Evolutionary conservation across 2,888 invertebrate genomes (phyloP).

Genomic region (Celastrina argiolus): DNA sequence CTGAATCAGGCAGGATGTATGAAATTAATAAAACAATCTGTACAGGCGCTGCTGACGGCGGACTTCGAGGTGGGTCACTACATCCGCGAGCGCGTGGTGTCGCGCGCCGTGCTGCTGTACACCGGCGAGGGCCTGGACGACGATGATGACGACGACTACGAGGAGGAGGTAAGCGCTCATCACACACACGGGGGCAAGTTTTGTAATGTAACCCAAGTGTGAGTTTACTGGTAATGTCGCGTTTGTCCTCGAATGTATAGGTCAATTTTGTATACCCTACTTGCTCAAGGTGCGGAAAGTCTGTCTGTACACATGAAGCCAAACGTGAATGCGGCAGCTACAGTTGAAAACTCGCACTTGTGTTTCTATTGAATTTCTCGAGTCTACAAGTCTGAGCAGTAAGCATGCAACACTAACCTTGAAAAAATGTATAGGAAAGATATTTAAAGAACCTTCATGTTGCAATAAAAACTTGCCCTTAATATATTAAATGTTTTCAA

Average conservation of each 20-base stretch:
- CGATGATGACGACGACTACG: slow-evolving; percentile 86
- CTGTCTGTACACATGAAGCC: no score
- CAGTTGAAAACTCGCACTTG: neutral
- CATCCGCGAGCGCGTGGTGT: slow-evolving; percentile 96
- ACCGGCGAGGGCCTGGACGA: slow-evolving; percentile 93
- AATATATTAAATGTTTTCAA: neutral
- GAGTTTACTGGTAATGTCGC: neutral
- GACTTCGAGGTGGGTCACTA: slow-evolving; percentile 99
- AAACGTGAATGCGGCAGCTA: neutral
- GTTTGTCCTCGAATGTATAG: no score
- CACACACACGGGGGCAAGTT: slow-evolving; percentile 9
- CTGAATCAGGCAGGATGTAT: no score
- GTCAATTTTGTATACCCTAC: no score
- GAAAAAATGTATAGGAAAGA: no score
- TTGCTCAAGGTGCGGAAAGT: no score
- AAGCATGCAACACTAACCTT: neutral
- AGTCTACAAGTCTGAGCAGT: neutral
- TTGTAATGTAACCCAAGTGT: neutral
- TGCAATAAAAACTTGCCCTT: neutral
- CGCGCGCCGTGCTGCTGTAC: slow-evolving; percentile 97
- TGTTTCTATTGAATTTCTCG: neutral
- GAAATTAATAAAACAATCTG: neutral
- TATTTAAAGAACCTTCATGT: neutral
- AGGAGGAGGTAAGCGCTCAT: slow-evolving; percentile 68
- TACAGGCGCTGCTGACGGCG: slow-evolving; percentile 86